Conservation (phyloP, 2,888 invertebrate genomes). For the Portevinia maculata region DNA sequence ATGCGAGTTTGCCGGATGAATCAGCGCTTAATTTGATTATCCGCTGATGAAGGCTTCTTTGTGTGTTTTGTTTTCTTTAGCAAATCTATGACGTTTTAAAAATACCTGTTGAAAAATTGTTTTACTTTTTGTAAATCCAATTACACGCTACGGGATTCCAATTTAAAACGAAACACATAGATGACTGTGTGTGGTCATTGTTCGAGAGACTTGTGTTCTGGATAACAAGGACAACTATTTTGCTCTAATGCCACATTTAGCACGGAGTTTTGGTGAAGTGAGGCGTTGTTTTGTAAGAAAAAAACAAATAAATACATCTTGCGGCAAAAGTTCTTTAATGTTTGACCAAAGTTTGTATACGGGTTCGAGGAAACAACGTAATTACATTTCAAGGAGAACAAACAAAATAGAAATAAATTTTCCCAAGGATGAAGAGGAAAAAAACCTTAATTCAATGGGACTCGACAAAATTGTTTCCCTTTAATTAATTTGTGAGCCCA, state of each 20-base stretch:
- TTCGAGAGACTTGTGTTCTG: slow-evolving; percentile 5
- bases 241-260: slow-evolving; percentile 2
- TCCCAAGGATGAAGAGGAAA: slow-evolving; percentile 33
- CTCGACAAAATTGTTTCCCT: slow-evolving; percentile 61
- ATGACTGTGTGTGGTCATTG: slow-evolving; percentile 31
- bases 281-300: background rate
- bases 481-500: slow-evolving; percentile 70
- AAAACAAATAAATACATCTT: background rate
- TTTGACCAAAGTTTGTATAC: background rate
- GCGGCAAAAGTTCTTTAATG: background rate
- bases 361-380: slow-evolving; percentile 15
- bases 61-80: background rate
- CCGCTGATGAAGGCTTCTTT: background rate
- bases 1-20: slow-evolving; percentile 21
- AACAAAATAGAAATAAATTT: slow-evolving; percentile 39
- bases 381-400: slow-evolving; percentile 6
- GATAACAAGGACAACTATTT: slow-evolving; percentile 9
- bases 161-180: slow-evolving; percentile 2
- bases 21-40: slow-evolving; percentile 33
- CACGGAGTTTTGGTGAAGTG: slow-evolving; percentile 1
- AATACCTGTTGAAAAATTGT: background rate
- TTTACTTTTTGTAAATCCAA: background rate
- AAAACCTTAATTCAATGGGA: slow-evolving; percentile 24
- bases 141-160: slow-evolving; percentile 10
- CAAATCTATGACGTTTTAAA: background rate